Conservation (phyloP, 2,888 invertebrate genomes). For the Limenitis arthemis region DNA sequence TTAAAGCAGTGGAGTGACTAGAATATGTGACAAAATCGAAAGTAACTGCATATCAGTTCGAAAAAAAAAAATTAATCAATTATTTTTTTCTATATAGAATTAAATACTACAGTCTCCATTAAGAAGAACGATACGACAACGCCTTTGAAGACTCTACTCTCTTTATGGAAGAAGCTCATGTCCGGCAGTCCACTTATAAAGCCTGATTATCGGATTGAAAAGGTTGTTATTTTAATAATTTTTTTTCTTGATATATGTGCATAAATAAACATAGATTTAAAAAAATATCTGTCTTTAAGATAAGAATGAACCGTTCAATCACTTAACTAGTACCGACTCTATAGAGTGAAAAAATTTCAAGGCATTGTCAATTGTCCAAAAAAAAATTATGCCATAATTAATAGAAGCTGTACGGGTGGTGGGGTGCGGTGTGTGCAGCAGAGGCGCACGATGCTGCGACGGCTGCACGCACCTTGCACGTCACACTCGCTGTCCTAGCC, state of each 20-base stretch:
- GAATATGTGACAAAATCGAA: no score
- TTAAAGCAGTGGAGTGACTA: no score
- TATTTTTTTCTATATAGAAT: slow-evolving; percentile 34
- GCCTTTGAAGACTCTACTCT: slow-evolving; percentile 74
- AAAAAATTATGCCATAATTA: no score
- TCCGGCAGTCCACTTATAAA: slow-evolving; percentile 64
- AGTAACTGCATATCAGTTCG: no score
- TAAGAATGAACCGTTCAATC: no score
- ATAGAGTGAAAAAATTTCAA: no score
- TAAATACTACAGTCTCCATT: slow-evolving; percentile 40
- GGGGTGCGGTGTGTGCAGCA: slow-evolving; percentile 43
- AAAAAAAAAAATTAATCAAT: not conserved
- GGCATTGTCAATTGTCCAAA: no score
- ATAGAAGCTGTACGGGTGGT: slow-evolving; percentile 39
- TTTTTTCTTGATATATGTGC: no score
- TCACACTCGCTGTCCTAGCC: slow-evolving; percentile 34
- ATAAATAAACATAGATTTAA: no score
- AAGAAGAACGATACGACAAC: slow-evolving; percentile 74
- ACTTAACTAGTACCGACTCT: no score
- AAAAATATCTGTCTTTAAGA: no score
- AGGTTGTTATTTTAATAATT: slow-evolving; percentile 32
- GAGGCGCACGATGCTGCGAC: slow-evolving; percentile 44
- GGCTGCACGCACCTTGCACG: slow-evolving; percentile 41
- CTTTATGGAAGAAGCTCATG: slow-evolving; percentile 87
- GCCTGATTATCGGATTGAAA: slow-evolving; percentile 38